These are phyloP conservation scores for Onychomys leucogaster DNA, from an alignment of 2,797 vertebrate genomes.

Conservation along the genomic window DNA sequence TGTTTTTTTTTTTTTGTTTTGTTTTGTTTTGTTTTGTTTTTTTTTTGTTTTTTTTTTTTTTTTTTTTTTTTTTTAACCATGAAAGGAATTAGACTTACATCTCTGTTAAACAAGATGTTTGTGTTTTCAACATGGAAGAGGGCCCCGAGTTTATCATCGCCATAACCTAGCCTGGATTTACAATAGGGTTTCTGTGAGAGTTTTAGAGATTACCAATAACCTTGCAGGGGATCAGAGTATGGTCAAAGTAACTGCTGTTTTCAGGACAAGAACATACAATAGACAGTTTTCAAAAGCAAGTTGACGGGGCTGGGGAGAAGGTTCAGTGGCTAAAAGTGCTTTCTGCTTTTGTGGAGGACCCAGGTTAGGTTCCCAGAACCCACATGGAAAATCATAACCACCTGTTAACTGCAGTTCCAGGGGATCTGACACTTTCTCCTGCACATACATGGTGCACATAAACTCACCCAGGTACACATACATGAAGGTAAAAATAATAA, in stretches of 20 bases:
- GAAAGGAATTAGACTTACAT: not conserved
- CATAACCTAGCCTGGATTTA: not conserved
- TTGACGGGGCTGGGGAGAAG: not conserved
- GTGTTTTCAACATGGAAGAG: not conserved
- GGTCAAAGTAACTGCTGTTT: conserved; percentile 39
- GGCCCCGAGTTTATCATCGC: not conserved
- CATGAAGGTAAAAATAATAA: not conserved
- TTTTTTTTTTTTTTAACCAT: not conserved
- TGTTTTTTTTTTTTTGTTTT: too few relatives aligned
- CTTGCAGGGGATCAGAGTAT: not conserved
- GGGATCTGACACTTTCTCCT: not conserved
- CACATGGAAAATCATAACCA: not conserved
- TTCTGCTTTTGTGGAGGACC: not conserved
- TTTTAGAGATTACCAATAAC: not conserved
- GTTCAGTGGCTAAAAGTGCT: not conserved
- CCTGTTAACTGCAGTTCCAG: too few relatives aligned
- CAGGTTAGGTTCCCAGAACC: not conserved
- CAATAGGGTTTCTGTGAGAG: not conserved
- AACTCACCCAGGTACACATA: not conserved
- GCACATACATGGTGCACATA: not conserved
- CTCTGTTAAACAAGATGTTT: not conserved
- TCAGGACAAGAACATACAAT: not conserved
- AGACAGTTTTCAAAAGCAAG: not conserved
- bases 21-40: too few relatives aligned
- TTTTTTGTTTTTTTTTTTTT: too few relatives aligned